Base-by-base conservation (phyloP, 2,888 invertebrate species). In the Serripes groenlandicus region DNA sequence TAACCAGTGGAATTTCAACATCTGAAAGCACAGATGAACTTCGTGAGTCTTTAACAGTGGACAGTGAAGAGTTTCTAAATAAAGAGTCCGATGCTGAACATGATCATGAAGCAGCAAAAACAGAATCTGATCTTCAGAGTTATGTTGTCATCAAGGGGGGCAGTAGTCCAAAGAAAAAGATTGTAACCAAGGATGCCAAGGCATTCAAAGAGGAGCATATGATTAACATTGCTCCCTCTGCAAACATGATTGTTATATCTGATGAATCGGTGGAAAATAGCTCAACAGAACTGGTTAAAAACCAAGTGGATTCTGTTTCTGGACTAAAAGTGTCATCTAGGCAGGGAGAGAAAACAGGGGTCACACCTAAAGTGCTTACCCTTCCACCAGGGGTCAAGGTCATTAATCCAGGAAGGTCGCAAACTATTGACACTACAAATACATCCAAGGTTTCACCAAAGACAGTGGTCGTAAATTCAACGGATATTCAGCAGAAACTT, bases 171-270 rank as follows among this genome's bases (percentile, higher is more conserved):
- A 56, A 56, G 11, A 35, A 58, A 49, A 56, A 26, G 7, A 58
- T 35, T 26, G 26, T 26, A 32, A 21, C 23, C 34, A 54, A 72
- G 26, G 71, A 72, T 35, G 34, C 21, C 9, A 35, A 23, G 35
- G 21, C 35, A 23, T 32, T 58, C 34, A n/a, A n/a, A n/a, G n/a
- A n/a, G n/a, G n/a, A 34, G 11, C 34, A 34, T 1, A 72, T 11
- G 56, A 23, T 56, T 11, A 26, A 56, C 11, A 11, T 56, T 26
- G 11, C 5, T 7, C 42, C 66, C 3, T 21, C 26, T 34, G n/a
- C 66, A 11, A 66, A 42, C 42, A n/a, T 42, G 9, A 42, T 26
- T 66, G 66, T 66, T 3, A 62, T 62, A 34, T 34, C 32, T 62
- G 21, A 34, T 30, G 34, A 62, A 49, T 5, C 49, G 21, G 49